These are phyloP conservation scores for Timandra comae DNA, from an alignment of 2,888 invertebrate genomes.

Conservation along the genomic window DNA sequence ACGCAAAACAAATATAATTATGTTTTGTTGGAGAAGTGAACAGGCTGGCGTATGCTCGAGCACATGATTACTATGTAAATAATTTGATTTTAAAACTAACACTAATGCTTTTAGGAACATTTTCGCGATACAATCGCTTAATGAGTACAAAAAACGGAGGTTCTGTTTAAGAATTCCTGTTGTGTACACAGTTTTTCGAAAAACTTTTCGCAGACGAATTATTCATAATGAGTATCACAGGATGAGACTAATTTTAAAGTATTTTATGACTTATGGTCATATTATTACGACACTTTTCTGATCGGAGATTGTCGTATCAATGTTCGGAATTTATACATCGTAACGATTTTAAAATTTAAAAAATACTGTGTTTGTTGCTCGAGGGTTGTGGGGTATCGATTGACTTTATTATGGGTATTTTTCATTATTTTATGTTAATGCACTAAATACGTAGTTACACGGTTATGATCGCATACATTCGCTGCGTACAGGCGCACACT, in stretches of 20 bases:
- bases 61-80: constrained; percentile 16
- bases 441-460: constrained; percentile 52
- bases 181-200: constrained; percentile 63
- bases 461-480: constrained; percentile 16
- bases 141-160: constrained; percentile 42
- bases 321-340: constrained; percentile 58
- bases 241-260: constrained; percentile 37
- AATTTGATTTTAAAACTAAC: constrained; percentile 29
- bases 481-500: constrained; percentile 5
- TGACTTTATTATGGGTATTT: constrained; percentile 62
- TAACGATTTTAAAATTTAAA: constrained; percentile 42
- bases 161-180: constrained; percentile 58
- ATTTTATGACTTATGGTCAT: constrained; percentile 57
- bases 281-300: constrained; percentile 55
- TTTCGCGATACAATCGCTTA: constrained; percentile 37
- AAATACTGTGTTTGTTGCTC: constrained; percentile 56
- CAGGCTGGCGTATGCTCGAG: constrained; percentile 5
- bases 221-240: constrained; percentile 60
- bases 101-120: constrained; percentile 28
- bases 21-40: not conserved
- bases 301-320: constrained; percentile 45
- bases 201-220: constrained; percentile 60
- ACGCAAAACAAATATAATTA: too few relatives aligned
- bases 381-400: constrained; percentile 59
- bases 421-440: constrained; percentile 65